These are phyloP conservation scores for Microtus richardsoni DNA, from an alignment of 2,113 vertebrate species.

Conservation along the genomic window DNA sequence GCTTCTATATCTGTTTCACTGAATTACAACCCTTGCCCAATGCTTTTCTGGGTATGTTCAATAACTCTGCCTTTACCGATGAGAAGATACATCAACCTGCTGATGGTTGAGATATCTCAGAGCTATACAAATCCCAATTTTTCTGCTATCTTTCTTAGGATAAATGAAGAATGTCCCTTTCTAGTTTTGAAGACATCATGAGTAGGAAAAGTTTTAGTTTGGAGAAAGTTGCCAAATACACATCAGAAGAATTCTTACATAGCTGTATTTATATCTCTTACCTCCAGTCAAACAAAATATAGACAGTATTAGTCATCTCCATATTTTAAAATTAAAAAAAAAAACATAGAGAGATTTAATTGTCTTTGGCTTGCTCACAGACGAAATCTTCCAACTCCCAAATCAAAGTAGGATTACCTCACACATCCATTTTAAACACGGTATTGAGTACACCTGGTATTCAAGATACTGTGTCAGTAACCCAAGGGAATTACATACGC, in stretches of 20 bases:
- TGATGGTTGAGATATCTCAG: background rate
- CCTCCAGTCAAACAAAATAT: constrained; percentile 47
- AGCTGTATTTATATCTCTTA: constrained; percentile 48
- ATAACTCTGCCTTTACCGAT: background rate
- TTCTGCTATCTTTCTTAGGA: background rate
- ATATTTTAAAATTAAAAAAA: constrained; percentile 48
- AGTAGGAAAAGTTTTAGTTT: constrained; percentile 41
- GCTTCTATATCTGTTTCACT: background rate
- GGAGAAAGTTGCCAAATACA: constrained; percentile 43
- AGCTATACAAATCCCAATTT: background rate
- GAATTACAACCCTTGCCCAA: background rate
- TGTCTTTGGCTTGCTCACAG: constrained; percentile 24
- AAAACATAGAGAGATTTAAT: background rate
- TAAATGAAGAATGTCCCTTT: constrained; percentile 35
- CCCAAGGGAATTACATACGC: background rate
- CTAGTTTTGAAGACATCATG: constrained; percentile 33
- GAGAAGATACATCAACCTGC: background rate
- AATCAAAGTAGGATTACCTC: background rate
- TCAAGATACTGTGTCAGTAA: background rate
- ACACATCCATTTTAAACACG: constrained; percentile 1
- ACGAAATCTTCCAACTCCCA: constrained; percentile 9
- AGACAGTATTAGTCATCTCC: constrained; percentile 16
- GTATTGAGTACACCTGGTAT: background rate
- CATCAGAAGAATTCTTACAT: constrained; percentile 24
- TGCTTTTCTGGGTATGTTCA: background rate